Evolutionary conservation across 2,113 vertebrate genomes (phyloP), one percentile per base, ranked within the genome.

Genomic region (Tauraco erythrolophus): DNA sequence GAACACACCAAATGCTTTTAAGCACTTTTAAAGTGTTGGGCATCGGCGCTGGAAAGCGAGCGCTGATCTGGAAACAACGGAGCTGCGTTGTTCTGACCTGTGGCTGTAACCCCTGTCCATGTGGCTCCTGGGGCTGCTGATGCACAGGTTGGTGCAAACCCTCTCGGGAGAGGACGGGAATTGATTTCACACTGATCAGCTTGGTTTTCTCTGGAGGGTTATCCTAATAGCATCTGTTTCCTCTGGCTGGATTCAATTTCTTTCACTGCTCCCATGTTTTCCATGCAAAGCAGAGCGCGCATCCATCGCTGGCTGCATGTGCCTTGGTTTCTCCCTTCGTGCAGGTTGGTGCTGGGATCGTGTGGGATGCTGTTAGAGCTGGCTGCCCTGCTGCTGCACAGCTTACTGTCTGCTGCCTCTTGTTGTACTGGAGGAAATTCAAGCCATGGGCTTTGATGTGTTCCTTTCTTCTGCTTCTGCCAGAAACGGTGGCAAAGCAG

Each of bases 231-330:
- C n/a, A 50, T 61, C 72, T 56, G 19, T 28, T n/a, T 48, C 24
- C 53, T 21, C 46, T 43, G 65, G 10, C 62, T 33, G 46, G 56
- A 10, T 93, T 54, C 66, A 9, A 53, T 61, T 43, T 68, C 60
- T 56, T 23, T 35, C n/a, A 1, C 30, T 12, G 39, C 71, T 60
- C 35, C 71, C 13, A 2, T 3, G 22, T 71, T 65, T 53, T 8
- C 58, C 22, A 33, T 51, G 58, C 30, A 21, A 11, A 57, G 62
- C 7, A 4, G 25, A 35, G 21, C 8, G 56, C 2, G 35, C 71
- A 23, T 8, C 65, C 58, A 11, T 13, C 15, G 2, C 46, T 3
- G 2, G 48, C 61, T 46, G 6, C 35, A 0, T 4, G 3, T 2
- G 0, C 6, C 2, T 19, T 24, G 1, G 28, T 22, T 31, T 11